Conservation (phyloP, 1,140 invertebrate genomes). For the Lasioglossum albipes region DNA sequence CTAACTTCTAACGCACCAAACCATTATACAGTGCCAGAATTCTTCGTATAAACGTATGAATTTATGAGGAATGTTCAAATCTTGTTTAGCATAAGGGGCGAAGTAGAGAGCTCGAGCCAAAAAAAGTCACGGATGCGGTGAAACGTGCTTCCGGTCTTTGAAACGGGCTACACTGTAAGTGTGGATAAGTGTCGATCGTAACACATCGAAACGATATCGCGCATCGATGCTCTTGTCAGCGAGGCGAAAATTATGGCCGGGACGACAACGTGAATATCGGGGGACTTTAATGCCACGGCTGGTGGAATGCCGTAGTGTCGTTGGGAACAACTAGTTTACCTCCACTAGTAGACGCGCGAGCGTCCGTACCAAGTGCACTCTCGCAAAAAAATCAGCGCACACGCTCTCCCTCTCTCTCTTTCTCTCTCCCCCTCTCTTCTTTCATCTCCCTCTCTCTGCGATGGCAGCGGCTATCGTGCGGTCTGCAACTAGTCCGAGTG, state of each 20-base stretch:
- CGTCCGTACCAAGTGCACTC: background rate
- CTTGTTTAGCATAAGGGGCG: too few relatives aligned
- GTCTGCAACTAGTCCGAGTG: constrained; percentile 26
- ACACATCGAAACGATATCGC: constrained; percentile 27
- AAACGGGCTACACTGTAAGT: background rate
- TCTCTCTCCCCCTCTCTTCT: too few relatives aligned
- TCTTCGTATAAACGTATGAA: too few relatives aligned
- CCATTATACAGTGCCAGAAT: too few relatives aligned
- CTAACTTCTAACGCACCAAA: too few relatives aligned
- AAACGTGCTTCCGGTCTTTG: constrained; percentile 32
- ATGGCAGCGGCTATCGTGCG: constrained; percentile 9
- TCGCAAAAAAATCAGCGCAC: constrained; percentile 32
- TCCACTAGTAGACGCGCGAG: constrained; percentile 8
- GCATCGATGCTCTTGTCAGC: constrained; percentile 33
- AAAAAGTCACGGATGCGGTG: background rate
- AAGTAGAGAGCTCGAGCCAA: too few relatives aligned
- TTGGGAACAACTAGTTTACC: constrained; percentile 46
- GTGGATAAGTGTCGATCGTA: constrained; percentile 7
- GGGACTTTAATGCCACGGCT: constrained; percentile 40
- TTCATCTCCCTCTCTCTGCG: background rate
- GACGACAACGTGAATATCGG: constrained; percentile 47
- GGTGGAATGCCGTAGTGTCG: constrained; percentile 38
- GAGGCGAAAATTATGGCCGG: constrained; percentile 30
- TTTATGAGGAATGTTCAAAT: too few relatives aligned
- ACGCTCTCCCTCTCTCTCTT: too few relatives aligned